Percentiles rank a stretch among this genome's conserved stretches.
Conservation (phyloP, 2,113 vertebrate species). For the Sylvia atricapilla region DNA sequence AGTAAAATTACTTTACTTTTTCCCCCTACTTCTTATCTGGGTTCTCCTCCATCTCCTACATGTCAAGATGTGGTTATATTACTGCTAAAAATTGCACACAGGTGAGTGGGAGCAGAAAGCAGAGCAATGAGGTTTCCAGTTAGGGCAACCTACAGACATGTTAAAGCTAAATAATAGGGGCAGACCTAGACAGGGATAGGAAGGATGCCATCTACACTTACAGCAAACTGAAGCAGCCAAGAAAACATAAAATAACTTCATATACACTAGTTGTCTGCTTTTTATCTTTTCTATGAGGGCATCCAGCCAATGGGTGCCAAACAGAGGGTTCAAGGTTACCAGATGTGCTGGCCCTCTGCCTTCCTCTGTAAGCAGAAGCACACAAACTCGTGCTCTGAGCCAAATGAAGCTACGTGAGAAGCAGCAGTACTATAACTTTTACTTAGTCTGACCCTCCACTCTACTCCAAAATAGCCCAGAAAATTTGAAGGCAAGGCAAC, state of each 20-base stretch:
- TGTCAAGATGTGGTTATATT: neutral
- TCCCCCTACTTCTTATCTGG: neutral
- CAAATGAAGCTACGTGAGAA: rapidly evolving
- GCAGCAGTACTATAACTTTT: neutral
- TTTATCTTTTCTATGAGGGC: neutral
- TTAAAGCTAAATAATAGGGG: neutral
- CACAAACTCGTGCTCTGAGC: neutral
- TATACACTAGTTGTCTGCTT: neutral
- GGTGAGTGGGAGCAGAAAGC: neutral
- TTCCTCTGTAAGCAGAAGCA: neutral
- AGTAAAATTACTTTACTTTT: neutral
- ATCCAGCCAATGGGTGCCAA: neutral
- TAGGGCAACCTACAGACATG: neutral
- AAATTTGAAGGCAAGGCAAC: neutral
- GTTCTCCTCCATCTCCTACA: neutral
- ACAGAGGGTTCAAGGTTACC: neutral
- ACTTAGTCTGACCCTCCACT: neutral
- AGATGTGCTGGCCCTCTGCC: neutral
- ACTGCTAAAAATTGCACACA: neutral
- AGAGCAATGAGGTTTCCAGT: neutral
- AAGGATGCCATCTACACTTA: neutral
- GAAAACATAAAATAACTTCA: neutral
- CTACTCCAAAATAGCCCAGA: neutral
- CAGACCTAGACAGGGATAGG: neutral
- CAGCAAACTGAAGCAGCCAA: neutral